Base-by-base conservation (phyloP, 2,797 vertebrate species). In the Ibycter americanus region DNA sequence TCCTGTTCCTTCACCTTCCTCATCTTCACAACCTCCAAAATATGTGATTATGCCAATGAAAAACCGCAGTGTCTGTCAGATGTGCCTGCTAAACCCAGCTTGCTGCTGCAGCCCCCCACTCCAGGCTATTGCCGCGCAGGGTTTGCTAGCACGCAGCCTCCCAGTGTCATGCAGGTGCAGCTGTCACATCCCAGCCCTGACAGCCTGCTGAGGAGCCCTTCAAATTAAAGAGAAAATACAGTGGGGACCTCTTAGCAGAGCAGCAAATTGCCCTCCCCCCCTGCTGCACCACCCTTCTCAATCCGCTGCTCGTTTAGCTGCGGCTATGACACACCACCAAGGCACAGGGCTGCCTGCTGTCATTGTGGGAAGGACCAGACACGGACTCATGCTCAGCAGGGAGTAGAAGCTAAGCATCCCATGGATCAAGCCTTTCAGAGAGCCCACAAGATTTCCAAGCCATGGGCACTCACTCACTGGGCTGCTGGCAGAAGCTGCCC, bases 401-500 rank as follows among this genome's bases (percentile, higher is more conserved):
- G 36, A 83, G 59, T 42, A 56, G 40, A 44, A 36, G 31, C 8
- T 13, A 19, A 72, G 31, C 0, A 2, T 32, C 40, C 51, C 56
- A 34, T 2, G 5, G 55, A 70, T 38, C 34, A 34, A 79, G 11
- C 31, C 31, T 38, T 46, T 40, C n/a, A 32, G 10, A 23, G 58
- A 52, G 23, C 42, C 36, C 63, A 46, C 0, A 1, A 56, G 26
- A 29, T 70, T 59, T 40, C 34, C 59, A 31, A 26, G 27, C 25
- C 1, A 0, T 1, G 1, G 38, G 8, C 0, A 2, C 20, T 40
- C 16, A 12, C 44, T 34, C 0, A 0, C 29, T 20, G 20, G 44
- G 81, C 86, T 47, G 40, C 17, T 23, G 61, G 29, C 29, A 40
- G 36, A 80, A 77, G 38, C 9, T 76, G 42, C n/a, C 42, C n/a